Percentiles rank a stretch among this genome's conserved stretches.
phyloP scores from a whole-genome alignment of 2,888 invertebrate genomes.

The Eudiplozoon nipponicum region DNA sequence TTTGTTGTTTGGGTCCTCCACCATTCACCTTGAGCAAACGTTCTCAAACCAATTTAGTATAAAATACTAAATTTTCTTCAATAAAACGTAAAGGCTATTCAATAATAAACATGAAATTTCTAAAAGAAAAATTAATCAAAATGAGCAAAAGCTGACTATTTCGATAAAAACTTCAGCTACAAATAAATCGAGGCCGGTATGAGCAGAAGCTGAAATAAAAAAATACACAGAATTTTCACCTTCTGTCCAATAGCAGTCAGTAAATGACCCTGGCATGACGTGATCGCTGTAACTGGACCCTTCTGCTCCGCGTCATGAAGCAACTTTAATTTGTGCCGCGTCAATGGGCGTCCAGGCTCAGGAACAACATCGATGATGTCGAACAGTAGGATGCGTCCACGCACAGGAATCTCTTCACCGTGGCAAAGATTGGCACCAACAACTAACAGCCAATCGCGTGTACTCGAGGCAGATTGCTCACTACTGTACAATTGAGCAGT shows the following conservation, averaged over 20 bases:
- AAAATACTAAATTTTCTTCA: too few relatives aligned
- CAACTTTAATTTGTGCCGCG: slow-evolving; percentile 72
- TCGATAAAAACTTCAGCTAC: too few relatives aligned
- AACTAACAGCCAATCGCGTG: slow-evolving; percentile 62
- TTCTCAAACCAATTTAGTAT: too few relatives aligned
- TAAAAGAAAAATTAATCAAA: too few relatives aligned
- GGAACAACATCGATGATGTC: slow-evolving; percentile 94
- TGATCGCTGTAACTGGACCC: slow-evolving; percentile 78
- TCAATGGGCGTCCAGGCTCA: slow-evolving; percentile 81
- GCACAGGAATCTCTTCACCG: slow-evolving; percentile 65
- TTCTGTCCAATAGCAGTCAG: slow-evolving; percentile 90
- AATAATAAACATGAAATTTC: too few relatives aligned
- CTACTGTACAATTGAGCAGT: slow-evolving; percentile 38
- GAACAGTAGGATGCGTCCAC: slow-evolving; percentile 30
- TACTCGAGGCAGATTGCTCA: slow-evolving; percentile 54
- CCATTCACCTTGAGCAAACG: too few relatives aligned
- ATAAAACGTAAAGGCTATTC: too few relatives aligned
- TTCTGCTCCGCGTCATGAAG: slow-evolving; percentile 91
- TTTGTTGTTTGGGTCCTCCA: too few relatives aligned
- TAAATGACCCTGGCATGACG: slow-evolving; percentile 63
- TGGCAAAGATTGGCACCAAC: slow-evolving; percentile 79
- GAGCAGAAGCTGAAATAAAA: too few relatives aligned
- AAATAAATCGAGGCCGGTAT: too few relatives aligned
- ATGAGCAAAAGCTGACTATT: too few relatives aligned
- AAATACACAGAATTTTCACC: too few relatives aligned